phyloP scores from a whole-genome alignment of 2,797 vertebrate species.

The Scarus forsteni region DNA sequence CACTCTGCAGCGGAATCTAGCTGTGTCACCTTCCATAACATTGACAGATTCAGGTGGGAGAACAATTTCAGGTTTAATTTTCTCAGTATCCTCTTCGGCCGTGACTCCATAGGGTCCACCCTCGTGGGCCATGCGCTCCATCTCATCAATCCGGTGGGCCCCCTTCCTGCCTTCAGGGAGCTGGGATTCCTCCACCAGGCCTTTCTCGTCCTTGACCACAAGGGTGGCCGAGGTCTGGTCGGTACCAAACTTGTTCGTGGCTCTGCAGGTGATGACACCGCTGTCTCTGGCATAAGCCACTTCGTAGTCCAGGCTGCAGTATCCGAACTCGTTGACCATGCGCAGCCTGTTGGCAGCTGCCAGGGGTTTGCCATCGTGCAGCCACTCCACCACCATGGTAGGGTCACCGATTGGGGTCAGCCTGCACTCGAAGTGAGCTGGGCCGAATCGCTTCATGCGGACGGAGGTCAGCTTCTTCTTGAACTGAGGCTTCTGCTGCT shows the following conservation, averaged over 20 bases:
- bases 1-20: constrained; percentile 94
- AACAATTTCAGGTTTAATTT: constrained; percentile 95
- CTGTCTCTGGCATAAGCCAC: constrained; percentile 96
- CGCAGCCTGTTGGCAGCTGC: constrained; percentile 95
- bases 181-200: constrained; percentile 95
- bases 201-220: constrained; percentile 98
- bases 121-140: constrained; percentile 93
- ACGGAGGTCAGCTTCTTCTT: constrained; percentile 98
- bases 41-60: constrained; percentile 92
- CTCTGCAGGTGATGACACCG: constrained; percentile 96
- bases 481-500: constrained; percentile 97
- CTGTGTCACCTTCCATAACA: constrained; percentile 92
- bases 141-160: constrained; percentile 91
- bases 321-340: constrained; percentile 99
- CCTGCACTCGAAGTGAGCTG: constrained; percentile 97
- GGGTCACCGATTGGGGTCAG: constrained; percentile 98
- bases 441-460: constrained; percentile 93
- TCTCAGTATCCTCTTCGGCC: constrained; percentile 89
- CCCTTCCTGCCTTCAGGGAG: constrained; percentile 94
- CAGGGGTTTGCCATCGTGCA: constrained; percentile 96
- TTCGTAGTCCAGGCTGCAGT: constrained; percentile 97
- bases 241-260: constrained; percentile 95
- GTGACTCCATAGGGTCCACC: constrained; percentile 90
- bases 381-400: constrained; percentile 96
- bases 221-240: constrained; percentile 96